These are phyloP conservation scores for Henicopernis longicauda DNA, from an alignment of 2,113 vertebrate species.

Conservation along the genomic window DNA sequence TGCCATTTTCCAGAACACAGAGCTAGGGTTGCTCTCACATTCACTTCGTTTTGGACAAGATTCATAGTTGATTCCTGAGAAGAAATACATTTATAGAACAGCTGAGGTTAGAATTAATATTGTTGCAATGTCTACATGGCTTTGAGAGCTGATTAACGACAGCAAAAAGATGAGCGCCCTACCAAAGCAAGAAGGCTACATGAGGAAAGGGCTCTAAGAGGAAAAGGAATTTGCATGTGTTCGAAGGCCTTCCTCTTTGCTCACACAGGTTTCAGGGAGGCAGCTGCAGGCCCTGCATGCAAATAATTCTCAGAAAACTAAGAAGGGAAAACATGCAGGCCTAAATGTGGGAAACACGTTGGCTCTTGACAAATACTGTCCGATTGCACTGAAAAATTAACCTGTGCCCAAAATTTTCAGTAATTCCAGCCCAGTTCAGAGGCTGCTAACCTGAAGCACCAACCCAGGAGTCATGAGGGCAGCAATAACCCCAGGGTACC, in stretches of 20 bases:
- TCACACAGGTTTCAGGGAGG: neutral
- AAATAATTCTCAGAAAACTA: neutral
- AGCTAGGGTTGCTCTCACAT: slow-evolving; percentile 54
- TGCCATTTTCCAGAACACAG: slow-evolving; percentile 70
- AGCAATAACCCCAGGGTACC: neutral
- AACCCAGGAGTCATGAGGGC: accelerated
- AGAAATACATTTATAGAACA: slow-evolving; percentile 19
- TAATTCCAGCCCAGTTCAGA: neutral
- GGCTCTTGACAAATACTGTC: neutral
- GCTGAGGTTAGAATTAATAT: neutral
- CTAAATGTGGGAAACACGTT: neutral
- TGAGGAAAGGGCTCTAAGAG: neutral
- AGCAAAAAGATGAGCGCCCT: neutral
- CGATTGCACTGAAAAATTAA: neutral
- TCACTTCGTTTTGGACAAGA: slow-evolving; percentile 71
- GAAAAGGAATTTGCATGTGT: neutral
- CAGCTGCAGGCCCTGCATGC: neutral
- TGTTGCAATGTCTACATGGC: neutral
- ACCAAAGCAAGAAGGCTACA: neutral
- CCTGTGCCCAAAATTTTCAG: neutral
- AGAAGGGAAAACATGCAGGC: neutral
- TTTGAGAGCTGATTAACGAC: neutral
- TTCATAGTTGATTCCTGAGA: slow-evolving; percentile 68
- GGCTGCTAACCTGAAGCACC: neutral
- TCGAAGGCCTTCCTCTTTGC: neutral